phyloP scores from a whole-genome alignment of 53 echinoderm and acorn worm species.

The Apostichopus leukothele region DNA sequence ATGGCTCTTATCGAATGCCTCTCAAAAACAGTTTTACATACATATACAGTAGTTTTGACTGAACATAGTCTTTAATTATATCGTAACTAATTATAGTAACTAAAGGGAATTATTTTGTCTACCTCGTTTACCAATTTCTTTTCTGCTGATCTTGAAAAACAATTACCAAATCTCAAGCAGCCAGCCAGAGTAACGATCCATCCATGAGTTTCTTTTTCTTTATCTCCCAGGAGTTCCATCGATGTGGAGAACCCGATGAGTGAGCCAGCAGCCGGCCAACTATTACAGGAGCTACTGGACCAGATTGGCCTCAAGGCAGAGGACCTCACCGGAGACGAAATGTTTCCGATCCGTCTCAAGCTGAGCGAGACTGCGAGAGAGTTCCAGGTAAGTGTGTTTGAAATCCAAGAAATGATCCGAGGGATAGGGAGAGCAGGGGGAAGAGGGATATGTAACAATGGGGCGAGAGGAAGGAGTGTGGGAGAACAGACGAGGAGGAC shows the following conservation, averaged over 20 bases:
- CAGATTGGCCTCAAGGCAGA: slow-evolving; percentile 77
- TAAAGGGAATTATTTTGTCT: no score
- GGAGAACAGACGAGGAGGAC: not conserved
- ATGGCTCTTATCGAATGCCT: no score
- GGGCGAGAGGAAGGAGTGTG: not conserved
- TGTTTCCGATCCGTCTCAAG: slow-evolving; percentile 89
- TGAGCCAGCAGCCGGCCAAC: slow-evolving; percentile 71
- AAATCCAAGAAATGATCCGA: not conserved
- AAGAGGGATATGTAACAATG: not conserved
- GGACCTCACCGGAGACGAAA: slow-evolving; percentile 78
- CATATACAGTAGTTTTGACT: no score
- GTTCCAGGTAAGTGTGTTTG: slow-evolving; percentile 60
- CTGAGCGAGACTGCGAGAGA: slow-evolving; percentile 75
- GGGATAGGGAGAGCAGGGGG: no score
- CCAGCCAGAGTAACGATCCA: no score
- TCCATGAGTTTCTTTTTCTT: not conserved
- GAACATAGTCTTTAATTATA: no score
- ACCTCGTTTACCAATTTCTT: no score
- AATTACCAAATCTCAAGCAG: no score
- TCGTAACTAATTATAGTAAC: no score
- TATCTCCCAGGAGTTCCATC: slow-evolving; percentile 50
- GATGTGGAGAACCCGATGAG: slow-evolving; percentile 63
- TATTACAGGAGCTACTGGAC: slow-evolving; percentile 77
- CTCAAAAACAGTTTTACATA: no score
- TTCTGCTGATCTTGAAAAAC: no score